Conservation (phyloP, 2,113 vertebrate species). For the Sciurus niger region DNA sequence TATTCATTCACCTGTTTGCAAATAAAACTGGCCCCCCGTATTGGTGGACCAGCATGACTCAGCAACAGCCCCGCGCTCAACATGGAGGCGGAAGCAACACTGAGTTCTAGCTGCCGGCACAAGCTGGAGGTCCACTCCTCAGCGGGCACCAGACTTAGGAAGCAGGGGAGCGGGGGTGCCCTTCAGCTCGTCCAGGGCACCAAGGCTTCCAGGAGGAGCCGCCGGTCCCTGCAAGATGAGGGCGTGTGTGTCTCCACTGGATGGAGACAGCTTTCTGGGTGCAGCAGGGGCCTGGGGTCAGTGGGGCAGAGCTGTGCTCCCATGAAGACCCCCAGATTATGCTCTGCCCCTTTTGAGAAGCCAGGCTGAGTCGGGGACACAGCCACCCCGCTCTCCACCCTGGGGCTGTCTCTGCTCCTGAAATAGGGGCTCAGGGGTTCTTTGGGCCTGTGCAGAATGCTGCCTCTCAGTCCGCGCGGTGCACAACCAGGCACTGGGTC, state of each 20-base stretch:
- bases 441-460: fast-evolving
- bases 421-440: neutral
- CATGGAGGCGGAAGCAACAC: neutral
- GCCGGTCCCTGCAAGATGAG: neutral
- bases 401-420: neutral
- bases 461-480: too few relatives aligned
- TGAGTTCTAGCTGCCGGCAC: neutral
- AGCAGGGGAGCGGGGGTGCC: neutral
- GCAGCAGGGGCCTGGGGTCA: neutral
- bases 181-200: neutral
- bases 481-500: too few relatives aligned
- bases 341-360: neutral
- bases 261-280: neutral
- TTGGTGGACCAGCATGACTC: neutral
- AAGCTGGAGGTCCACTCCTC: neutral
- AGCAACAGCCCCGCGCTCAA: neutral
- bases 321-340: neutral
- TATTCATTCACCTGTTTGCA: neutral
- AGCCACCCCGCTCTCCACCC: neutral
- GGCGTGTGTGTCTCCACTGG: neutral
- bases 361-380: too few relatives aligned
- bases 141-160: neutral
- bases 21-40: neutral
- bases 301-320: neutral
- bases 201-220: neutral